Percentiles rank a stretch among this genome's conserved stretches.
phyloP scores from a whole-genome alignment of 2,888 invertebrate genomes.

The Nomada goodeniana region DNA sequence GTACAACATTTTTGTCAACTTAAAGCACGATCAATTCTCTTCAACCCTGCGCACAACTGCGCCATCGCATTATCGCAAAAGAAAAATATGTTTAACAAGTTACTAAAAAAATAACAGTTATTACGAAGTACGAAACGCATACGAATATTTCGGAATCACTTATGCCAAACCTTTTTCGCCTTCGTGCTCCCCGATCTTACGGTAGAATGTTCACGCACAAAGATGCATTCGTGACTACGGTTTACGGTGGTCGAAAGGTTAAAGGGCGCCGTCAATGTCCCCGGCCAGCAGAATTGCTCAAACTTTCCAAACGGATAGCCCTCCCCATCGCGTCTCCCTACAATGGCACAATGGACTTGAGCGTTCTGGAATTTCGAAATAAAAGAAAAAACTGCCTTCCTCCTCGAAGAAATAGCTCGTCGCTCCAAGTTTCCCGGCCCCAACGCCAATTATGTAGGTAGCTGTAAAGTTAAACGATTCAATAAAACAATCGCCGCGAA shows the following conservation, averaged over 20 bases:
- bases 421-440: background rate
- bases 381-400: slow-evolving; percentile 7
- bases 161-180: background rate
- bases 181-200: slow-evolving; percentile 25
- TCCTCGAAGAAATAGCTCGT: slow-evolving; percentile 5
- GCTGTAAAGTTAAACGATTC: slow-evolving; percentile 15
- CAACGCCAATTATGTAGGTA: background rate
- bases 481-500: background rate
- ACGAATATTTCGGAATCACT: background rate
- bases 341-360: slow-evolving; percentile 42
- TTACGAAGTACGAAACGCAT: background rate
- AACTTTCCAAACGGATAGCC: slow-evolving; percentile 58
- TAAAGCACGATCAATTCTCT: background rate
- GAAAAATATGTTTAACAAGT: background rate
- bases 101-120: background rate
- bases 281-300: slow-evolving; percentile 26
- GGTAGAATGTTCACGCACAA: slow-evolving; percentile 1
- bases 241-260: slow-evolving; percentile 56
- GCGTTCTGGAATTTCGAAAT: slow-evolving; percentile 15
- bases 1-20: background rate
- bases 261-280: slow-evolving; percentile 52
- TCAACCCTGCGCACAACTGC: background rate
- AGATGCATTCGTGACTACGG: slow-evolving; percentile 30
- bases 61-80: background rate
- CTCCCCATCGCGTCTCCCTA: slow-evolving; percentile 39